Evolutionary conservation across 2,797 vertebrate species (phyloP), one percentile per base, ranked within the genome.

Genomic region (Microchirus variegatus): DNA sequence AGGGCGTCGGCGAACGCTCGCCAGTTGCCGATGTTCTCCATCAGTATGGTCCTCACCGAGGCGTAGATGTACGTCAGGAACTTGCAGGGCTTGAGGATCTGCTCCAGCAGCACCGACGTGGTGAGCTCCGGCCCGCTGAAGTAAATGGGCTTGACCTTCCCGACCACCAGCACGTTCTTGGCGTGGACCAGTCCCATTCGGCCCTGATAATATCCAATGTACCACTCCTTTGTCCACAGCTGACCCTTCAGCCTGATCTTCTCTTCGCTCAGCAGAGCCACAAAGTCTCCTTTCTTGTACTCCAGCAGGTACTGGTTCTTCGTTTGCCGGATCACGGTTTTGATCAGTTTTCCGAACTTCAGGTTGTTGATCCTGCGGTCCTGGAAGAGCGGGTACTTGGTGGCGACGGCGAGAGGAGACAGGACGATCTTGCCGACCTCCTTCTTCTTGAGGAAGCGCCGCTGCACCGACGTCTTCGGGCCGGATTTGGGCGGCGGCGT

Each of bases 61-160:
- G 97, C 96, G 0, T 99, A 99, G 82, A 99, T 98, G 87, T 99
- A 99, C 2, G 97, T 99, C 64, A 99, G 94, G 82, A 97, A 99
- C 78, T 97, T 99, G 87, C 95, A 97, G 17, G 97, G 96, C 73
- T 94, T 94, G 51, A 99, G 89, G 15, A 96, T 96, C 86, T 98
- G 97, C 74, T 99, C 97, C 22, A 99, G 88, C 67, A 99, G 82
- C 55, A 91, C 22, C 1, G 92, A 84, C 0, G 96, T 97, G 1
- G 94, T 95, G 17, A 99, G 95, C 56, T 98, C 95, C 0, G 96
- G 92, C 55, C 96, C 96, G 0, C 90, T 86, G 47, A 95, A 94
- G 78, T 93, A 92, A 84, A 92, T 92, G 60, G 96, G 96, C 56
- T 94, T 93, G 1, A 94, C 90, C 74, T 93, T 95, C 19, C 96